phyloP scores from a whole-genome alignment of 2,888 invertebrate species.

The Polyommatus icarus region DNA sequence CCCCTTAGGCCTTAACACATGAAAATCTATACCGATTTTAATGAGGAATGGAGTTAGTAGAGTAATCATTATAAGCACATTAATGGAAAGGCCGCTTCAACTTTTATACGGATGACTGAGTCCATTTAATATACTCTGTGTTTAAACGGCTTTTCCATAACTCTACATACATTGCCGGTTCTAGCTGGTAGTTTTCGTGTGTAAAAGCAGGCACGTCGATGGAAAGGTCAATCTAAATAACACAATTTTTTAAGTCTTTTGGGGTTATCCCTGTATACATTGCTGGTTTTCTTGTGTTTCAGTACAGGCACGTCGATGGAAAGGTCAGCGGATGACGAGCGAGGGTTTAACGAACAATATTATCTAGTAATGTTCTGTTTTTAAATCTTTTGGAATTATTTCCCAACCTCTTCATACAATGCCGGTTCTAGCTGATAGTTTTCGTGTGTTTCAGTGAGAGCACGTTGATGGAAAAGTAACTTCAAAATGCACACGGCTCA shows the following conservation, averaged over 20 bases:
- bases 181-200: conserved; percentile 44
- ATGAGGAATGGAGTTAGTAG: no score
- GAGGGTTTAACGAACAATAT: conserved; percentile 74
- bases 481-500: no score
- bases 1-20: no score
- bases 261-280: conserved; percentile 42
- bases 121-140: no score
- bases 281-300: conserved; percentile 46
- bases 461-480: conserved; percentile 60
- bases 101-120: no score
- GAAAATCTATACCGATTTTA: no score
- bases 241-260: no score
- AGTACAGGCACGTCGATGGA: conserved; percentile 56
- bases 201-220: conserved; percentile 52
- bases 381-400: no score
- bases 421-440: conserved; percentile 46
- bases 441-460: conserved; percentile 44
- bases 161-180: conserved; percentile 47
- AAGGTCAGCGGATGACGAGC: conserved; percentile 68
- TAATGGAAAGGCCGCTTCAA: no score
- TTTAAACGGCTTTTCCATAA: background rate
- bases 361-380: no score
- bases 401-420: conserved; percentile 43
- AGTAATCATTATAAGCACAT: no score
- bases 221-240: conserved; percentile 51